Evolutionary conservation across 2,113 vertebrate species (phyloP), one percentile per base, ranked within the genome.

Genomic region (Emydocephalus ijimae): DNA sequence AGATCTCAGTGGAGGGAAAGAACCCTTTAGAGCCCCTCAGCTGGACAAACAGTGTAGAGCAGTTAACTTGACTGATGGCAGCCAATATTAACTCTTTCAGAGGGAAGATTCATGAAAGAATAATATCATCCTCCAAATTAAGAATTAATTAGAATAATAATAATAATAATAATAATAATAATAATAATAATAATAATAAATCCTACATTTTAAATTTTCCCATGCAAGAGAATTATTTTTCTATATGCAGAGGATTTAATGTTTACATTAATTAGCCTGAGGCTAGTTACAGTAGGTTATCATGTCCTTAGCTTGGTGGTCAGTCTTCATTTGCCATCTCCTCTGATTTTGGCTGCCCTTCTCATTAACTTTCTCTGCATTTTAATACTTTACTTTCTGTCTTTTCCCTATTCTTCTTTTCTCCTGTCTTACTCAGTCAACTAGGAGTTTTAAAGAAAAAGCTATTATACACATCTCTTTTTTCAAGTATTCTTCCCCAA

Each of bases 71-170:
- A 81, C 74, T 21, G 18, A 43, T 81, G 74, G 18, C 74, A 81
- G 34, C 34, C 74, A 81, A 43, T 81, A 43, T 34, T 39, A 81
- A 81, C 74, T 81, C 74, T 81, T 39, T 43, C 7, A 18, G 69
- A 74, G 15, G n/a, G 69, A 74, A 81, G 74, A 43, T 7, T 81
- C 18, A 2, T 81, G 34, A 81, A 81, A 81, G 18, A 43, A 81
- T 39, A 81, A 43, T 18, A 43, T 43, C 74, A 43, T 21, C 34
- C 74, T 81, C 34, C 74, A 81, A 81, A 43, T 81, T 43, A 39
- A 81, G 34, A 81, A 81, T 81, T 39, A 74, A 81, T 81, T n/a
- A n/a, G n/a, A 89, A 61, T 43, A 43, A 98, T 98, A 97, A 97
- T 98, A 45, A 45, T 45, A 45, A 45, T 45, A 45, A 45, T 45